A percentile compares a stretch with the other conserved stretches of the same genome.
These are phyloP conservation scores for Columbina picui DNA, from an alignment of 2,113 vertebrate genomes.

Conservation along the genomic window DNA sequence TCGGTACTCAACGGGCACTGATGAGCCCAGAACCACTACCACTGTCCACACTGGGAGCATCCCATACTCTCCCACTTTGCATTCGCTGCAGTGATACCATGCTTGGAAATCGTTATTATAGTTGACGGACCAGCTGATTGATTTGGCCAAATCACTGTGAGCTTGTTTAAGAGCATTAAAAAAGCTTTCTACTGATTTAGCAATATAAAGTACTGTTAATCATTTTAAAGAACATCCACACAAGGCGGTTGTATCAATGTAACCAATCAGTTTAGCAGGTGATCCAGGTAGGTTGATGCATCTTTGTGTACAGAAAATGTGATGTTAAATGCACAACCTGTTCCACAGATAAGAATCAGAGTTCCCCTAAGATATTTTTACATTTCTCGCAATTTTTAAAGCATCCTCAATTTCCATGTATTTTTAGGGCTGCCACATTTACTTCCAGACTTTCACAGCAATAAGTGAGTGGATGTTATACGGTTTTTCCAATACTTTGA, in stretches of 20 bases:
- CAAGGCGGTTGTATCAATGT: conserved; percentile 11
- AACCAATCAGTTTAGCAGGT: neutral
- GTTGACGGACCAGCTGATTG: conserved; percentile 6
- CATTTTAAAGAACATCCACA: conserved; percentile 19
- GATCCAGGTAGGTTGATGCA: neutral
- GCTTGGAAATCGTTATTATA: neutral
- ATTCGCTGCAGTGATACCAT: neutral
- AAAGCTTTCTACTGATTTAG: conserved; percentile 60
- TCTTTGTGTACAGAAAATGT: neutral
- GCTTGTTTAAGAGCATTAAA: conserved; percentile 57
- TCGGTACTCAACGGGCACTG: neutral
- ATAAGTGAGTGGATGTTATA: neutral
- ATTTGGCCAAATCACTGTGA: conserved; percentile 33
- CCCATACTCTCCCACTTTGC: neutral
- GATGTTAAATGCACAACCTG: neutral
- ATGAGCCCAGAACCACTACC: neutral
- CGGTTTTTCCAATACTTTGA: neutral
- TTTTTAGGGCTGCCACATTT: neutral
- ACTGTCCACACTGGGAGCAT: neutral
- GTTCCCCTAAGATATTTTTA: neutral
- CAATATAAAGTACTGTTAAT: conserved; percentile 37
- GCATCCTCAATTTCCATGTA: neutral
- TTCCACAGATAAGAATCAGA: neutral
- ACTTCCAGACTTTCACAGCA: neutral
- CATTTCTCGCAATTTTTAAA: neutral